Evolutionary conservation across 1,140 invertebrate species (phyloP).

Genomic region (Capitella teleta): DNA sequence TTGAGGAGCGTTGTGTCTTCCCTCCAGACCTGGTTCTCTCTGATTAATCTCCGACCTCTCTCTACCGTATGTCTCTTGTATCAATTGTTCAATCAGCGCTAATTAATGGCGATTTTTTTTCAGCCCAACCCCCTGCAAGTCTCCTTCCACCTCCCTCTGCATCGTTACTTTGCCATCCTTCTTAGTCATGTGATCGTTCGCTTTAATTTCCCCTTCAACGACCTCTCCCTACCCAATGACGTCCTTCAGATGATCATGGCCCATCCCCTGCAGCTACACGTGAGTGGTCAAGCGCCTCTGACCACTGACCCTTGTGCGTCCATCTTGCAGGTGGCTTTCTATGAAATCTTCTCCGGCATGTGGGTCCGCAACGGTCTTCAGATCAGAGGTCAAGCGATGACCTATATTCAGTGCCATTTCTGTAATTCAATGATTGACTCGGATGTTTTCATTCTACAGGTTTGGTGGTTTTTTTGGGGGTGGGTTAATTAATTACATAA

Average conservation of each 20-base stretch:
- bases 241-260: constrained; percentile 69
- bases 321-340: constrained; percentile 66
- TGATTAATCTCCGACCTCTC: neutral
- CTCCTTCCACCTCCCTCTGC: constrained; percentile 88
- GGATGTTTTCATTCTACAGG: constrained; percentile 69
- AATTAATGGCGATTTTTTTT: constrained; percentile 32
- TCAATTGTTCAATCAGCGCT: neutral
- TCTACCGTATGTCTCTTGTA: neutral
- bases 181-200: constrained; percentile 75
- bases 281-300: constrained; percentile 43
- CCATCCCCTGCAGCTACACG: constrained; percentile 84
- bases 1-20: neutral
- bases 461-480: constrained; percentile 8
- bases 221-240: constrained; percentile 59
- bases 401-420: constrained; percentile 96
- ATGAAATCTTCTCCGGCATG: constrained; percentile 83
- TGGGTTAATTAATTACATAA: neutral
- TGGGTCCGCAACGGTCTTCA: constrained; percentile 95
- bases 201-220: constrained; percentile 62
- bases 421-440: constrained; percentile 97
- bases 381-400: constrained; percentile 97
- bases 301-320: neutral
- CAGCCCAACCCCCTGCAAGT: constrained; percentile 71
- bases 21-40: neutral
- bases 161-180: constrained; percentile 86